Base-by-base conservation (phyloP, 2,888 invertebrate genomes). In the Pelosia muscerda region DNA sequence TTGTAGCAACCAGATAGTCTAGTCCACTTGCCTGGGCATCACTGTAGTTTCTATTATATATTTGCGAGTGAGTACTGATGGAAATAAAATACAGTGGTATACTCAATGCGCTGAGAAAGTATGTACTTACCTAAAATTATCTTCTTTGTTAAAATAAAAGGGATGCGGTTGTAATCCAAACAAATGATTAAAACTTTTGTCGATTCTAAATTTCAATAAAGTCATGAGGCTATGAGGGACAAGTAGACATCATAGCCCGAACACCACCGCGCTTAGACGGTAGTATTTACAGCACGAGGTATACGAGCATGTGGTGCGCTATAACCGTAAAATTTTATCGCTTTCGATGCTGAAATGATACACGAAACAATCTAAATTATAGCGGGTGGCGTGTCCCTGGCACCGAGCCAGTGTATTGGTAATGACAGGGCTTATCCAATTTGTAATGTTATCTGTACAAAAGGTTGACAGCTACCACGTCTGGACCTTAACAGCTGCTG, bases 301-400 rank as follows among this genome's bases (percentile, higher is more conserved):
- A 85, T 84, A 84, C 78, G 81, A 86, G 86, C 92, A 91, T 87
- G 89, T 90, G 92, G 90, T 86, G 84, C 84, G 87, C 91, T 88
- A 92, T 93, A 92, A 92, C 88, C 93, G 88, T 94, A 92, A 94
- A 94, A 94, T 94, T 95, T 94, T 93, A 94, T 93, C 90, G 93
- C 81, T 87, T 89, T 89, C 90, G 90, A 93, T 92, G 90, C 91
- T 91, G 88, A 93, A 94, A 93, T 95, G 94, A 95, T 93, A 93
- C 93, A 93, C 90, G 93, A 92, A 94, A 94, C 93, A 92, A 92
- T 92, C 90, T 93, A 92, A 93, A 91, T 93, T 94, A 94, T 90
- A 87, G 89, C 86, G 81, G 76, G 88, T 84, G 79, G 80, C 82
- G 86, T 89, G 87, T 86, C 84, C 77, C 86, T 94, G 94, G 94